Evolutionary conservation across 2,797 vertebrate species (phyloP).

Genomic region (Rallus crepitans): DNA sequence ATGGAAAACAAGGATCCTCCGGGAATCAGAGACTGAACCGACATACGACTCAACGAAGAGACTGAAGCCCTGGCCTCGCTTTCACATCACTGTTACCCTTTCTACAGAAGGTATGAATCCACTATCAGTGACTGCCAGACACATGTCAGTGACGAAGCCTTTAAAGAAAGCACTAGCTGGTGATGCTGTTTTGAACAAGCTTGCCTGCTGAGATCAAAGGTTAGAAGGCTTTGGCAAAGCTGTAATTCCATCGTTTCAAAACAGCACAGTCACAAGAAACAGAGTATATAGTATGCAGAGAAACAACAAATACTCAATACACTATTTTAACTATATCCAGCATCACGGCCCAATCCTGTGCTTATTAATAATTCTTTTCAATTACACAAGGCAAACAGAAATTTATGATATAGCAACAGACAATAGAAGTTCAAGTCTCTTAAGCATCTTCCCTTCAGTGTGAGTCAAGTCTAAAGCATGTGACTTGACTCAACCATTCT

Average conservation of each 20-base stretch:
- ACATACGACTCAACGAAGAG: not conserved
- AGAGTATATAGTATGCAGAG: not conserved
- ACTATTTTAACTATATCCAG: not conserved
- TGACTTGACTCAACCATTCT: not conserved
- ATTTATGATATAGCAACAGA: not conserved
- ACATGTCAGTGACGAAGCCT: not conserved
- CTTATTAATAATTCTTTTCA: constrained; percentile 1
- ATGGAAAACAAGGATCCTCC: not conserved
- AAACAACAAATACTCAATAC: not conserved
- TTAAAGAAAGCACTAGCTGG: not conserved
- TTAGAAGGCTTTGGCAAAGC: not conserved
- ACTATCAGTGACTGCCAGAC: not conserved
- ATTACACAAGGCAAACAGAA: not conserved
- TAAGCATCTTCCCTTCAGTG: not conserved
- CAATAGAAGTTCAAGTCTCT: not conserved
- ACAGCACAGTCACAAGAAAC: not conserved
- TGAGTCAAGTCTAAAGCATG: not conserved
- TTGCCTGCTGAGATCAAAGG: not conserved
- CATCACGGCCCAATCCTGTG: not conserved
- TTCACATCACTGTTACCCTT: not conserved
- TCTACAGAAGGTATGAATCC: constrained; percentile 28
- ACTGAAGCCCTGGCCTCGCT: not conserved
- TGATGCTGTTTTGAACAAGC: not conserved
- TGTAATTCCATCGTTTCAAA: not conserved
- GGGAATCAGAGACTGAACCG: not conserved